Evolutionary conservation across 2,888 invertebrate genomes (phyloP).

Genomic region (Exocentrus adspersus): DNA sequence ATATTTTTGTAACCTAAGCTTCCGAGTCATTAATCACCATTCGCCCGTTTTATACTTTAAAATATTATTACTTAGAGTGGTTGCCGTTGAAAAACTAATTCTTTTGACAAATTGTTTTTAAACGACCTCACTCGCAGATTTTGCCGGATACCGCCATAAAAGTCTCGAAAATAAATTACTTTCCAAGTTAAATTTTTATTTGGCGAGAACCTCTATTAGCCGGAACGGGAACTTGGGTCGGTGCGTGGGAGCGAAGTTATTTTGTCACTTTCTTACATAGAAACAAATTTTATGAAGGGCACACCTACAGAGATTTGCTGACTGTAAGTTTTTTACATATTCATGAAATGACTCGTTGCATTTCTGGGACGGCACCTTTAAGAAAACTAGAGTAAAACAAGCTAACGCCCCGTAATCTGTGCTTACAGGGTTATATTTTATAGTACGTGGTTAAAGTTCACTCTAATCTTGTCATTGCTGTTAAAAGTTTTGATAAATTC

Average conservation of each 20-base stretch:
- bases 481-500: slow-evolving; percentile 22
- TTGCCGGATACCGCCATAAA: slow-evolving; percentile 13
- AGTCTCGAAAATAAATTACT: slow-evolving; percentile 12
- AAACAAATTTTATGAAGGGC: too few relatives aligned
- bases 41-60: slow-evolving; percentile 25
- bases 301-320: too few relatives aligned
- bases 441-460: not conserved
- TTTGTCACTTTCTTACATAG: too few relatives aligned
- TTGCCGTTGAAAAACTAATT: slow-evolving; percentile 27
- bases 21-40: slow-evolving; percentile 22
- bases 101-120: slow-evolving; percentile 38
- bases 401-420: not conserved
- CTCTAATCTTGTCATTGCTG: not conserved
- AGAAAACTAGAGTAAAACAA: not conserved
- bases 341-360: too few relatives aligned
- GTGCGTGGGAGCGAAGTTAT: too few relatives aligned
- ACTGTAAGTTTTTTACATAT: not conserved
- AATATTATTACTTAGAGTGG: slow-evolving; percentile 27
- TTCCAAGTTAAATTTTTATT: slow-evolving; percentile 10
- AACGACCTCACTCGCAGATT: slow-evolving; percentile 30
- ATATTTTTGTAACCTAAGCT: slow-evolving; percentile 25
- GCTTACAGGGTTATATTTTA: not conserved
- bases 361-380: not conserved
- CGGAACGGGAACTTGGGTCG: not conserved
- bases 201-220: not conserved